Base-by-base conservation (phyloP, 1,140 invertebrate genomes). In the Drosophila guanche region DNA sequence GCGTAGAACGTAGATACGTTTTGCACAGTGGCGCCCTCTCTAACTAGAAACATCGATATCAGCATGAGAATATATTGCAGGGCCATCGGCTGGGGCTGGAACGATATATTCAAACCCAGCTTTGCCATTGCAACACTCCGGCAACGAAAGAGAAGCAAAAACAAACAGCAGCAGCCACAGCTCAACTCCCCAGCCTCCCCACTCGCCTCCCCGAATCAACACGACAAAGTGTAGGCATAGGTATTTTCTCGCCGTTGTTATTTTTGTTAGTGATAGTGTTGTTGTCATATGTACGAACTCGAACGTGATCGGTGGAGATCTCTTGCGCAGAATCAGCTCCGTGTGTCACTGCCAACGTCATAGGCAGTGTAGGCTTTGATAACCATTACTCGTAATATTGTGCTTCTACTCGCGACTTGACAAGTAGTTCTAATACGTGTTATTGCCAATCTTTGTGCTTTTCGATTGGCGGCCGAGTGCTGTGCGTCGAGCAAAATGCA, bases 401-500 rank as follows among this genome's bases (percentile, higher is more conserved):
- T 37, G 33, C 4, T 10, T 37, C 33, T 37, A 37, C 10, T 37
- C 33, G 33, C 33, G 33, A 37, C 10, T 37, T 37, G 33, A 10
- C 33, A 4, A 37, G 10, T 4, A 37, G 33, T 37, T 37, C 10
- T 12, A 12, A 37, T 37, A 52, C 50, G 27, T 40, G 50, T 22
- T 52, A 22, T 16, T 27, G 27, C 23, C 40, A 23, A 67, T 27
- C 42, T 45, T 25, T 8, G 57, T 47, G 23, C 51, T 33, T 65
- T 61, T 46, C 23, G 25, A 46, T 27, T 45, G 51, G 41, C 14
- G 51, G 41, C 14, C 27, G 42, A 43, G 33, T 42, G 55, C 50
- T 62, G 42, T 70, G 52, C 54, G 45, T 45, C 40, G 43, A 63
- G 33, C 77, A 81, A 83, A 78, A 81, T 81, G 78, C 73, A 73